phyloP scores from a whole-genome alignment of 2,113 vertebrate genomes.

The Brachypteracias leptosomus region DNA sequence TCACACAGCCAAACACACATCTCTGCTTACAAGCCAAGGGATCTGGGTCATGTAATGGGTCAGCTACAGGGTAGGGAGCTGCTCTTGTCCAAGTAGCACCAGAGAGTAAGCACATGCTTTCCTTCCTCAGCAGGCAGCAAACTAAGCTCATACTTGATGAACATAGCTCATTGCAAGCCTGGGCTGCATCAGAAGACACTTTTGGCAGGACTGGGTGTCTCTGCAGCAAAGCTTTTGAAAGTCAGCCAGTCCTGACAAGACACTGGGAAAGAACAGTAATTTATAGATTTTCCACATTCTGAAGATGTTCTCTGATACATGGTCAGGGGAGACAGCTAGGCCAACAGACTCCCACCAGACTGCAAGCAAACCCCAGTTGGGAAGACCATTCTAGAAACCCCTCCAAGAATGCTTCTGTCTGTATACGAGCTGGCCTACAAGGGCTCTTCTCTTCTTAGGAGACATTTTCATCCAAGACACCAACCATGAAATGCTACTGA shows the following conservation, averaged over 20 bases:
- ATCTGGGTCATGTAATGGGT: too few species aligned
- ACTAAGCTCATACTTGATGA: neutral
- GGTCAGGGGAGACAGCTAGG: neutral
- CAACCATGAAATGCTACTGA: neutral
- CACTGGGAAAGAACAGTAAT: neutral
- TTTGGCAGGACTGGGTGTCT: neutral
- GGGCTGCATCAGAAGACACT: neutral
- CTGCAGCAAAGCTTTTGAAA: neutral
- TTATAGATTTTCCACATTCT: neutral
- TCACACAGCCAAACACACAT: accelerated
- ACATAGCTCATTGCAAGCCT: neutral
- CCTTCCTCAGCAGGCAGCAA: neutral
- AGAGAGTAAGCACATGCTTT: neutral
- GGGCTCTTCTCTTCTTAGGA: neutral
- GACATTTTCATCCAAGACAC: neutral
- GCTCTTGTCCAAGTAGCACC: neutral
- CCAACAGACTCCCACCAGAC: neutral
- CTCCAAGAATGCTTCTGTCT: neutral
- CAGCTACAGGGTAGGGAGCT: neutral
- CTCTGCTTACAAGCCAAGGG: neutral
- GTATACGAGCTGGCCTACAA: neutral
- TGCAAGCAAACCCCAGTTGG: neutral
- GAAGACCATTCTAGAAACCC: neutral
- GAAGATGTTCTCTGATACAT: neutral
- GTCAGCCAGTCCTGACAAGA: neutral